Evolutionary conservation across 1,140 invertebrate genomes (phyloP), one percentile per base, ranked within the genome.

Genomic region (Trypoxylus dichotomus): DNA sequence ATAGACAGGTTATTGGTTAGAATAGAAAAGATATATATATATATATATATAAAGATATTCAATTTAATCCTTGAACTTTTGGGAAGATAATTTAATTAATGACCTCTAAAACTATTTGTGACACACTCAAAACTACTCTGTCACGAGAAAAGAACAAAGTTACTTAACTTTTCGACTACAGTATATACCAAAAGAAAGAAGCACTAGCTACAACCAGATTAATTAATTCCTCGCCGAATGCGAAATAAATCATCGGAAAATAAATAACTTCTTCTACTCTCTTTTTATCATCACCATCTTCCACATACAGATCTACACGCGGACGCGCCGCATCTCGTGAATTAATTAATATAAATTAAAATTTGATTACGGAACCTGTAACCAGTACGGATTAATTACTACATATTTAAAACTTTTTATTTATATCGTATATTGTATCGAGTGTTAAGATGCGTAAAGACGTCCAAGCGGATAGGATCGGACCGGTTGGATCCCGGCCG

Each of bases 321-420:
- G 15, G 2, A 43, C 15, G 19, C 19, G 15, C 47, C 60, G 7
- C 24, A 24, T 29, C 27, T 10, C 24, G 60, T 21, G 21, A 13
- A 68, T 25, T 68, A 68, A 68, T 68, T 68, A 68, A 68, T 68
- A 29, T 27, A 68, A 29, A 68, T 68, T 68, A 68, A 68, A 68
- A 68, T 24, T 29, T 68, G 60, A 68, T 68, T 68, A 27, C 24
- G 60, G 24, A 68, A 54, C 47, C 15, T 19, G n/a, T 6, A 37
- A 54, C 13, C 19, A n/a, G 19, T n/a, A 54, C 47, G 47, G 19
- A 54, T 54, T 54, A 54, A 54, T 54, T 54, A 54, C 47, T 54
- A 54, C 15, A n/a, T 54, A 19, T 54, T 54, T n/a, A 19, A 19
- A 19, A 6, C n/a, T n/a, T 54, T 11, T 54, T 54, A 54, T 54